phyloP scores from a whole-genome alignment of 2,797 vertebrate genomes.

The Anabas testudineus region DNA sequence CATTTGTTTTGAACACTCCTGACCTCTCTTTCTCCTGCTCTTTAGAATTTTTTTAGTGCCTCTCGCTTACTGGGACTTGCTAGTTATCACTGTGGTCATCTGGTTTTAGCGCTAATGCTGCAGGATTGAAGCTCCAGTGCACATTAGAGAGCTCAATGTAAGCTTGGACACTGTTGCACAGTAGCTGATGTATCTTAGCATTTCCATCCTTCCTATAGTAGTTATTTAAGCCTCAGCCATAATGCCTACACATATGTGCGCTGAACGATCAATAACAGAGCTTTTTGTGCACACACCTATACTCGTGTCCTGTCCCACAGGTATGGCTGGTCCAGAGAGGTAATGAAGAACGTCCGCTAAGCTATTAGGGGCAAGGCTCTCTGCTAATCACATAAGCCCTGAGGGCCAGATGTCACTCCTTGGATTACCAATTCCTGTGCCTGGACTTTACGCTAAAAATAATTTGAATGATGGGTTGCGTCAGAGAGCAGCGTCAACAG shows the following conservation, averaged over 20 bases:
- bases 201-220: constrained; percentile 14
- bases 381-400: constrained; percentile 86
- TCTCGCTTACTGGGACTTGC: constrained; percentile 46
- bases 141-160: constrained; percentile 60
- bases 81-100: constrained; percentile 70
- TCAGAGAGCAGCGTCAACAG: constrained; percentile 69
- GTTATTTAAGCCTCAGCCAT: constrained; percentile 23
- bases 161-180: constrained; percentile 39
- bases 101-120: constrained; percentile 75
- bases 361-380: constrained; percentile 84
- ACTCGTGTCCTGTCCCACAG: constrained; percentile 6
- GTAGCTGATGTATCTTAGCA: constrained; percentile 36
- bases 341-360: constrained; percentile 79
- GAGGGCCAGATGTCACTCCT: constrained; percentile 86
- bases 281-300: background rate
- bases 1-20: constrained; percentile 52
- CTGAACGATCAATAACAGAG: constrained; percentile 4
- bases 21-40: constrained; percentile 45
- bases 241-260: constrained; percentile 4
- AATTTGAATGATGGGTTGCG: constrained; percentile 82
- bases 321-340: constrained; percentile 52
- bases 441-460: constrained; percentile 86
- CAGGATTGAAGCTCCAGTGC: constrained; percentile 59
- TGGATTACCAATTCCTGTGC: constrained; percentile 86
- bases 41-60: constrained; percentile 3